These are phyloP conservation scores for Nothoprocta pentlandii DNA, from an alignment of 2,113 vertebrate species.

Conservation along the genomic window DNA sequence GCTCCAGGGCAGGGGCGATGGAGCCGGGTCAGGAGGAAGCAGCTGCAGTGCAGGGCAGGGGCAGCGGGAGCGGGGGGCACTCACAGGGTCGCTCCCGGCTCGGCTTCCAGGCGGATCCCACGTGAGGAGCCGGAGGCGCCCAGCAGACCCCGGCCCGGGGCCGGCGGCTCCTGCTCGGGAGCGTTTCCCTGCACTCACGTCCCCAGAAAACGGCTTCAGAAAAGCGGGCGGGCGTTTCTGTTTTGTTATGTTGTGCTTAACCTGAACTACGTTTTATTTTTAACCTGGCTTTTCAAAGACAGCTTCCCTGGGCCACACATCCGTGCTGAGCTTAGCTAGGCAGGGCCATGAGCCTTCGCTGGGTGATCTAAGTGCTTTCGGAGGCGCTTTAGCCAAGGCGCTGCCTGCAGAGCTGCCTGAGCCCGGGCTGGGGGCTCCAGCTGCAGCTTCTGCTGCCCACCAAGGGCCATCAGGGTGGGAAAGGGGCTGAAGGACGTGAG, in stretches of 20 bases:
- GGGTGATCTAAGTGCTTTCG: not conserved
- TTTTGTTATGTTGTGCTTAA: not conserved
- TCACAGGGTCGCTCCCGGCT: not conserved
- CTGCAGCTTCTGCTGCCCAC: not conserved
- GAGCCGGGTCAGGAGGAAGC: not conserved
- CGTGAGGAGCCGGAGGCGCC: no score
- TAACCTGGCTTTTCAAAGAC: not conserved
- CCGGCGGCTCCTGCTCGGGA: not conserved
- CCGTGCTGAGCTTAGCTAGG: not conserved
- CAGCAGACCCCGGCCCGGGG: no score
- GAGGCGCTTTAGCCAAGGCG: conserved; percentile 54
- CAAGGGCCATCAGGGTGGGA: conserved; percentile 46
- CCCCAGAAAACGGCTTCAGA: not conserved
- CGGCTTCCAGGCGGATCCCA: not conserved
- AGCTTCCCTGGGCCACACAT: not conserved
- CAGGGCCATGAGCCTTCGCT: not conserved
- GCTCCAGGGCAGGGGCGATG: not conserved
- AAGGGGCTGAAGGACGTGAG: conserved; percentile 17
- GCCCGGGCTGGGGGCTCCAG: not conserved
- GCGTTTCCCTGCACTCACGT: not conserved
- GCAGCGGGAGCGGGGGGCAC: no score
- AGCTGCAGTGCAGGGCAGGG: no score
- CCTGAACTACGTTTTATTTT: not conserved
- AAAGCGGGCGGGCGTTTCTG: not conserved
- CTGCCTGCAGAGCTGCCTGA: conserved; percentile 4